phyloP scores from a whole-genome alignment of 2,888 invertebrate species.

The Phaonia tiefii region DNA sequence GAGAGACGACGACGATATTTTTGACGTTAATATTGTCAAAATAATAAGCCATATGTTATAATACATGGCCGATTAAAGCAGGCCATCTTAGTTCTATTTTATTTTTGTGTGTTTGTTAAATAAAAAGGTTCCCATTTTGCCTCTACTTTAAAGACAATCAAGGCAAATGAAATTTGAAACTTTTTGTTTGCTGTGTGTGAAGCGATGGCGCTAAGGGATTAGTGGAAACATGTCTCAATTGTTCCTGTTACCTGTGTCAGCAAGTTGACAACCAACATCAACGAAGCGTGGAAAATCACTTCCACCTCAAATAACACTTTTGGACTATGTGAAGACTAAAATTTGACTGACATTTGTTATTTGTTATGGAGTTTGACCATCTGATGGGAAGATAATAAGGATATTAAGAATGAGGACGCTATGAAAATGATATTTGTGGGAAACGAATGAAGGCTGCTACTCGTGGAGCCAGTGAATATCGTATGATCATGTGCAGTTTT shows the following conservation, averaged over 20 bases:
- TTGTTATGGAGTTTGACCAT: slow-evolving; percentile 34
- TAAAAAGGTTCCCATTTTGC: slow-evolving; percentile 11
- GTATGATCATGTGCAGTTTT: slow-evolving; percentile 67
- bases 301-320: slow-evolving; percentile 46
- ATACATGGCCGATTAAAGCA: neutral
- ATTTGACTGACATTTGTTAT: neutral
- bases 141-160: slow-evolving; percentile 10
- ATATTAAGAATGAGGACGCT: slow-evolving; percentile 67
- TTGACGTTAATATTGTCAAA: slow-evolving; percentile 3
- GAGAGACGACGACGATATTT: neutral
- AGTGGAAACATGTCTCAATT: slow-evolving; percentile 33
- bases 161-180: slow-evolving; percentile 63
- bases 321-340: slow-evolving; percentile 71
- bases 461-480: slow-evolving; percentile 33
- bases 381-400: slow-evolving; percentile 72
- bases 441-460: slow-evolving; percentile 65
- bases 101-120: neutral
- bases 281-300: slow-evolving; percentile 18
- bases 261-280: neutral
- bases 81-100: slow-evolving; percentile 1
- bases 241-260: neutral
- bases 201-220: slow-evolving; percentile 58
- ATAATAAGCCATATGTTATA: slow-evolving; percentile 18
- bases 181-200: slow-evolving; percentile 30
- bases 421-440: slow-evolving; percentile 78